Base-by-base conservation (phyloP, 2,888 invertebrate species). In the Caenorhabditis sp. region DNA sequence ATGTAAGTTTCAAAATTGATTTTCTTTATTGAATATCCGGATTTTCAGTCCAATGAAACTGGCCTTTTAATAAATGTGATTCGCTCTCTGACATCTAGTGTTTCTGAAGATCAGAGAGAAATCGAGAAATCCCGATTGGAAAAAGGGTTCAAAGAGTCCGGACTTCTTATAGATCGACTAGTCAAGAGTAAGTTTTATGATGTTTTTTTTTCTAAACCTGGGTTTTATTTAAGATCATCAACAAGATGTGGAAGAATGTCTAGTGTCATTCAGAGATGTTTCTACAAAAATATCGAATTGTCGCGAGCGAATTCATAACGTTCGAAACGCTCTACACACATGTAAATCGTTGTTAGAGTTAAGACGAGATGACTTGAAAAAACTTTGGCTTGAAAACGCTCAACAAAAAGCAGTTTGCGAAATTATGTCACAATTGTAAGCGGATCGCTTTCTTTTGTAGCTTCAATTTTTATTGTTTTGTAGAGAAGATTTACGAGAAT, bases 371-470 rank as follows among this genome's bases (percentile, higher is more conserved):
- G 97, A 97, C 88, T 90, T 99, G 70, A 92, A 94, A 84, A 93
- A 95, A 79, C 91, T 97, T 66, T 97, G 97, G 95, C 91, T 94
- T 6, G 96, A 97, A 88, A 94, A 95, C 0, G 92, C 97, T n/a
- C 95, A 97, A 86, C 95, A 97, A 86, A 77, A 83, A 21, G 76
- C 79, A 19, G 76, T 86, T 1, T 78, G 79, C 55, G 79, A 81
- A 58, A 83, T 86, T 26, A 76, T 86, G 69, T 69, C 80, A 8
- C 82, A 85, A 76, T 74, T 86, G 83, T 86, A 36, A 62, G 70
- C n/a, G 6, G 24, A n/a, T 58, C 8, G 36, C 27, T 43, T 43
- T 17, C 17, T 43, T 43, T 17, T 17, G 3, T 8, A 31, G 14
- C 5, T 36, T n/a, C n/a, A 19, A 21, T 23, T 58, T 58, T 8